A percentile compares a stretch with the other conserved stretches of the same genome.
Evolutionary conservation across 2,113 vertebrate species (phyloP).

Genomic region (Rhea americana): DNA sequence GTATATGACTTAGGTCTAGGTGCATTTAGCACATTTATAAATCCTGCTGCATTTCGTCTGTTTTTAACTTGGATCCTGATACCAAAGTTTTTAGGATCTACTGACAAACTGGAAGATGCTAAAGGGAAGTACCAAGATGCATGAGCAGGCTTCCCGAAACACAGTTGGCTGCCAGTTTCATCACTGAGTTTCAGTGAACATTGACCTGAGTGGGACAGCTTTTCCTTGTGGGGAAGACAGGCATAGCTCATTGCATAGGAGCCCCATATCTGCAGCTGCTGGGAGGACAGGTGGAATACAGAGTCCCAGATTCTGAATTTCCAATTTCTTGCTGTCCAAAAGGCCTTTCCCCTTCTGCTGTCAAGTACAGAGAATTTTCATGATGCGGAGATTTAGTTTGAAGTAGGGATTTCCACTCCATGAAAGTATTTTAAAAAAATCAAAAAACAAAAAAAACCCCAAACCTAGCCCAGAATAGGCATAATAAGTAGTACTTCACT

Average conservation of each 20-base stretch:
- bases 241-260: not conserved
- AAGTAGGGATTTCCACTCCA: too few relatives aligned
- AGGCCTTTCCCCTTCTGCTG: not conserved
- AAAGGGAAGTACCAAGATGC: not conserved
- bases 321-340: not conserved
- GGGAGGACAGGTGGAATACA: not conserved
- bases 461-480: too few relatives aligned
- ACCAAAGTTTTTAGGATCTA: fast-evolving
- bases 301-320: not conserved
- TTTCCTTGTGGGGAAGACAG: not conserved
- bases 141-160: not conserved
- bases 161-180: not conserved
- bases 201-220: not conserved
- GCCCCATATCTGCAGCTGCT: not conserved
- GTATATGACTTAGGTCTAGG: not conserved
- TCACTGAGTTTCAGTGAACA: not conserved
- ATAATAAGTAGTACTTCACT: too few relatives aligned
- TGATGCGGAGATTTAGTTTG: too few relatives aligned
- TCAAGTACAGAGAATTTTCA: not conserved
- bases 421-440: too few relatives aligned
- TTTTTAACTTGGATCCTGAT: not conserved
- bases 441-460: too few relatives aligned
- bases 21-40: not conserved
- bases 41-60: not conserved
- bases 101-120: not conserved